phyloP scores from a whole-genome alignment of 2,888 invertebrate genomes.

The Nomada hirtipes region DNA sequence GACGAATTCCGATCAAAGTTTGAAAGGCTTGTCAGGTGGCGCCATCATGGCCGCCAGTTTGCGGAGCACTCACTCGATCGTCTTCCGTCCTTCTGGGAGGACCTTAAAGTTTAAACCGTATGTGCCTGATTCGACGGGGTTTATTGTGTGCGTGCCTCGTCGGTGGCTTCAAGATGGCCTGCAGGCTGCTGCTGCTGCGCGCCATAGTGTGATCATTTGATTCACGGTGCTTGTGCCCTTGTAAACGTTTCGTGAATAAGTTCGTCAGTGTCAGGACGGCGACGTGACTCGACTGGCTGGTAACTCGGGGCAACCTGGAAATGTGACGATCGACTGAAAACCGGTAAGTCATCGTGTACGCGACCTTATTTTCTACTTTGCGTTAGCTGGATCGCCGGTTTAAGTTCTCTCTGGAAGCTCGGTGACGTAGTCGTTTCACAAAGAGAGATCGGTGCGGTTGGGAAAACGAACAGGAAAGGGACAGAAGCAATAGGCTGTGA shows the following conservation, averaged over 20 bases:
- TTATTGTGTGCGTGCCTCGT: conserved; percentile 63
- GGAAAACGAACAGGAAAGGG: neutral
- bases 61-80: conserved; percentile 55
- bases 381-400: neutral
- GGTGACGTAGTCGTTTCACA: conserved; percentile 23
- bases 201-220: conserved; percentile 60
- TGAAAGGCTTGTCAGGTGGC: conserved; percentile 47
- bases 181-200: conserved; percentile 56
- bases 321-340: conserved; percentile 69
- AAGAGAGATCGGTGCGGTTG: neutral
- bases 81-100: conserved; percentile 65
- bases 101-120: conserved; percentile 47
- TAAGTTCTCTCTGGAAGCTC: neutral
- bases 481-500: conserved; percentile 11
- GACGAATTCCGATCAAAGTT: neutral
- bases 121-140: conserved; percentile 50
- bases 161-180: conserved; percentile 70
- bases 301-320: conserved; percentile 47
- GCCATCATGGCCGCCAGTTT: conserved; percentile 58
- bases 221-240: conserved; percentile 31
- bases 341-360: conserved; percentile 65
- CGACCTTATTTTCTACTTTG: conserved; percentile 2
- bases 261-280: conserved; percentile 29
- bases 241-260: conserved; percentile 38
- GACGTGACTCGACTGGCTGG: conserved; percentile 40